These are phyloP conservation scores for Calidris pugnax DNA, from an alignment of 2,113 vertebrate genomes.

Conservation along the genomic window DNA sequence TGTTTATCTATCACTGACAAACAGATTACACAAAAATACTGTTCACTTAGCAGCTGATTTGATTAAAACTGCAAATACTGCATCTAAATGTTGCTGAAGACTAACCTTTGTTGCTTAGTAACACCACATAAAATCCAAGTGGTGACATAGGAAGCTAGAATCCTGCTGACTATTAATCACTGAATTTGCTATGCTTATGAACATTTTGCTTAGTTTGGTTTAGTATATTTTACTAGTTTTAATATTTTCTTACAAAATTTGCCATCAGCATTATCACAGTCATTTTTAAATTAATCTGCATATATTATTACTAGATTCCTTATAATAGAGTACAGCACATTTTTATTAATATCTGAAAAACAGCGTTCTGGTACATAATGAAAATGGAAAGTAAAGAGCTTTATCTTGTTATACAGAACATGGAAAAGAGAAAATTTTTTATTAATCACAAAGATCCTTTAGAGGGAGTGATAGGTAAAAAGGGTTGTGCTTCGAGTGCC, in stretches of 20 bases:
- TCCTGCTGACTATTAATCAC: conserved; percentile 50
- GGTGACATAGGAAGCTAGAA: conserved; percentile 30
- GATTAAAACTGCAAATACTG: conserved; percentile 43
- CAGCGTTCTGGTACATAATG: neutral
- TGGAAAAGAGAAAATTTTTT: neutral
- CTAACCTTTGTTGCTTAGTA: conserved; percentile 66
- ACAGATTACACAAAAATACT: conserved; percentile 8
- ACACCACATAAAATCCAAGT: conserved; percentile 43
- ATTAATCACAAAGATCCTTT: neutral
- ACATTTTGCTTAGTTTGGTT: neutral
- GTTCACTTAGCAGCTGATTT: conserved; percentile 47
- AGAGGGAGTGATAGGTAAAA: neutral
- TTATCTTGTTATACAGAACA: neutral
- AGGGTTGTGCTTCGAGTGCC: neutral
- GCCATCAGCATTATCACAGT: neutral
- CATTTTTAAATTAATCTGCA: neutral
- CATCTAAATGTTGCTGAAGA: conserved; percentile 37
- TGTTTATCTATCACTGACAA: neutral
- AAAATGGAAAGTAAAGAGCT: neutral
- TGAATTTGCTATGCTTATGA: conserved; percentile 26
- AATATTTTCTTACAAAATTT: neutral
- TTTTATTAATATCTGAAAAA: neutral
- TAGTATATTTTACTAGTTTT: neutral
- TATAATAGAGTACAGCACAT: neutral
- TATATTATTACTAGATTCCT: neutral